Conservation (phyloP, 2,797 vertebrate genomes). For the Gallinago stenura region DNA sequence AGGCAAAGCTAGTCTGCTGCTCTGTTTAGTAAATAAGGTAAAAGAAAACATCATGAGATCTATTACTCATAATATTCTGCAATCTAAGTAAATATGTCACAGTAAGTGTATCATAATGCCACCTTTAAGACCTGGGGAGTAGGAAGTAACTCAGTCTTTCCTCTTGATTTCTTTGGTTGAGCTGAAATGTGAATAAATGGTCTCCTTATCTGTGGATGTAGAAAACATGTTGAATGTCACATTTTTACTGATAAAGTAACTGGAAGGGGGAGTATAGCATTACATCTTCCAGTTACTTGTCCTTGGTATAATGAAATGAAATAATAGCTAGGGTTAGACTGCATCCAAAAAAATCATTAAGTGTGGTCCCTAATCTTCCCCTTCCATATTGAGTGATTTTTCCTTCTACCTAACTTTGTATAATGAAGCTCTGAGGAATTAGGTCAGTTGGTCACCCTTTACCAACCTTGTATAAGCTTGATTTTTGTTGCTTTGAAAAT, state of each 20-base stretch:
- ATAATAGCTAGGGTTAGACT: background rate
- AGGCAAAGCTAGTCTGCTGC: background rate
- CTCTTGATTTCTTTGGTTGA: background rate
- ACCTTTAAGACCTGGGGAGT: accelerated
- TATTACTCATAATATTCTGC: background rate
- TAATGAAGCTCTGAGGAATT: background rate
- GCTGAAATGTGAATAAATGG: background rate
- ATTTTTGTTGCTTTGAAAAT: background rate
- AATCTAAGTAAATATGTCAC: background rate
- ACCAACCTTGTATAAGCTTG: background rate
- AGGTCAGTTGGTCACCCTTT: background rate
- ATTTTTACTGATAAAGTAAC: background rate
- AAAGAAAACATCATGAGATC: background rate
- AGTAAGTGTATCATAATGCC: accelerated
- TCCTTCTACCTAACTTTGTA: background rate
- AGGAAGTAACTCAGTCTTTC: background rate
- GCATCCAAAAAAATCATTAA: background rate
- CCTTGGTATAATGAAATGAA: background rate
- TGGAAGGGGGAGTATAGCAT: background rate
- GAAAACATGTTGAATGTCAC: background rate
- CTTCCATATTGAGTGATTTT: background rate
- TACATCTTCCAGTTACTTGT: background rate
- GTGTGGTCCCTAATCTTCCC: background rate
- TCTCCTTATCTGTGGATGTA: background rate
- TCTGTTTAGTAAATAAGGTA: background rate